Base-by-base conservation (phyloP, 2,888 invertebrate species). In the Pyrrhosoma nymphula region DNA sequence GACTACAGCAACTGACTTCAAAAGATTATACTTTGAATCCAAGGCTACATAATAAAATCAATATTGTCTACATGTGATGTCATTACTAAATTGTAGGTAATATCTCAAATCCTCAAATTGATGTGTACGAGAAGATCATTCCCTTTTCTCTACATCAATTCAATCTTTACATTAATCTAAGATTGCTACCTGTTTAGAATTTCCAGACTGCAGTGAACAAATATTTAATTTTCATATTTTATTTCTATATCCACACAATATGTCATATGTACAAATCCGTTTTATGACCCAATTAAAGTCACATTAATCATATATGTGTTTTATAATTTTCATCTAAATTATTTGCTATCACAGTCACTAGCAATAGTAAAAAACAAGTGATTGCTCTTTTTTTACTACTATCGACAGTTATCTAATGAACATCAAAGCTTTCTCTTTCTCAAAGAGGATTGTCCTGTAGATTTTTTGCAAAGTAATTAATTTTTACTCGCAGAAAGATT, bases 351-450 rank as follows among this genome's bases (percentile, higher is more conserved):
- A 93, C 93, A 93, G 93, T 93, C 93, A 93, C 93, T 93, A 93
- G 93, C 93, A 93, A 93, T 93, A 93, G 93, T 93, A 93, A 93
- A 93, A 93, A 93, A 93, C 93, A 93, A 93, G 69, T 69, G 69
- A 60, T 93, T n/a, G 47, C 75, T 69, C 93, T 93, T 47, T 69
- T n/a, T 69, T 93, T 30, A 93, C 20, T 14, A 39, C 69, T 93
- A 93, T 93, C 30, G 75, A 93, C 93, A 93, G 69, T 47, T 75
- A 93, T 47, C 63, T 93, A 93, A 60, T 47, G 18, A 93, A 93
- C 93, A 93, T 93, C 93, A 69, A 93, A 93, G 93, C 93, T 75
- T 93, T 93, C 93, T 69, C 93, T 93, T 93, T 93, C 75, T 47
- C 26, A 69, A 47, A 93, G 47, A 93, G 93, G 93, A 93, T 93